Percentiles rank a stretch among this genome's conserved stretches.
Conservation (phyloP, 2,113 vertebrate species). For the Antechinus stuartii region DNA sequence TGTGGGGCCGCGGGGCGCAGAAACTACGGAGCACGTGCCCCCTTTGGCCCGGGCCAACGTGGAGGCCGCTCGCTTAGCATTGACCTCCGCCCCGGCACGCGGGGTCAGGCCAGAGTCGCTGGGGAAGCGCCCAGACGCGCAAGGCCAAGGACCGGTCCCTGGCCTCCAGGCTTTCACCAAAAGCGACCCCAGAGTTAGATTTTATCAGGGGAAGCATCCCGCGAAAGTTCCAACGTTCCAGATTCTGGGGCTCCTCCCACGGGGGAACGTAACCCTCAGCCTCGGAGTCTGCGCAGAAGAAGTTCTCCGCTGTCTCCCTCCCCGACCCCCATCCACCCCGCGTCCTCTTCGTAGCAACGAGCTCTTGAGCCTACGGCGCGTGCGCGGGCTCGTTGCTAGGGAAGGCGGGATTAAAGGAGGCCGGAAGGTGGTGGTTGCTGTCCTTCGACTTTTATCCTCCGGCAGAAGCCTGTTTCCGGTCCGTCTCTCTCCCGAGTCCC, state of each 20-base stretch:
- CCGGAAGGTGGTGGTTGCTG: background rate
- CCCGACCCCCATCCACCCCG: background rate
- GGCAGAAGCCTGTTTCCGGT: background rate
- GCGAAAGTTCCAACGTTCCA: background rate
- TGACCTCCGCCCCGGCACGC: no score
- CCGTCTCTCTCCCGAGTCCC: background rate
- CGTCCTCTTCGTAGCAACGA: background rate
- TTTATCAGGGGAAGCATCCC: no score
- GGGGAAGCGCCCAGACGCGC: no score
- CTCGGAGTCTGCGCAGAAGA: background rate
- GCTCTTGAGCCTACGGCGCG: background rate
- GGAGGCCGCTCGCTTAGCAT: no score
- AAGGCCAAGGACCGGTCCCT: no score
- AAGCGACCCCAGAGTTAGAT: background rate
- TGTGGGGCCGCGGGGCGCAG: no score
- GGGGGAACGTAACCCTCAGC: background rate
- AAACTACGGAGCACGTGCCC: no score
- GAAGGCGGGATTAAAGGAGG: background rate
- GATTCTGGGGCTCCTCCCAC: background rate
- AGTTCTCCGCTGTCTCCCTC: background rate
- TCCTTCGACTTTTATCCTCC: background rate
- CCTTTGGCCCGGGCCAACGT: no score
- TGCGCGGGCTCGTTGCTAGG: background rate
- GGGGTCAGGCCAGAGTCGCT: no score
- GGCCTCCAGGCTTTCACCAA: no score